phyloP scores from a whole-genome alignment of 2,888 invertebrate genomes.

The Physocephala rufipes region DNA sequence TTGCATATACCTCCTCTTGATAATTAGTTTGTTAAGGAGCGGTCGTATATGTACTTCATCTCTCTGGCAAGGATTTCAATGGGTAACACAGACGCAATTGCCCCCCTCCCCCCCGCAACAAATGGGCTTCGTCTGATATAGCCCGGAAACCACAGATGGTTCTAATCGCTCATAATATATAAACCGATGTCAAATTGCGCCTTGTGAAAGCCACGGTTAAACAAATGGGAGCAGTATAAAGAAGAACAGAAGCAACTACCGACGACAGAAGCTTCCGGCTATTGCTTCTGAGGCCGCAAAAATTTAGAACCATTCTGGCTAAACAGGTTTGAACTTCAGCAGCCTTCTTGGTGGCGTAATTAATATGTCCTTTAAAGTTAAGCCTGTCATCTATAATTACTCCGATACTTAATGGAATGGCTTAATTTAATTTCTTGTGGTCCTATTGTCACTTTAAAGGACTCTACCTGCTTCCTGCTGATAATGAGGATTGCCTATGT shows the following conservation, averaged over 20 bases:
- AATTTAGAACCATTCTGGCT: neutral
- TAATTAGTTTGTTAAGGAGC: neutral
- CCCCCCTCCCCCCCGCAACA: no score
- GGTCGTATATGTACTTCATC: neutral
- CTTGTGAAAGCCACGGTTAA: neutral
- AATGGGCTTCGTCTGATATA: slow-evolving; percentile 18
- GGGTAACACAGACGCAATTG: no score
- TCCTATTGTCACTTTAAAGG: neutral
- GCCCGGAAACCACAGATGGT: slow-evolving; percentile 13
- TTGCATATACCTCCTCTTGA: neutral
- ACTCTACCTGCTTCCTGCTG: neutral
- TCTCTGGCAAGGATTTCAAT: slow-evolving; percentile 11
- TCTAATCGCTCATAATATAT: neutral
- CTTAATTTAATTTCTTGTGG: neutral
- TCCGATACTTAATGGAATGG: neutral
- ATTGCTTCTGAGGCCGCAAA: neutral
- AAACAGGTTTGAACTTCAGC: neutral
- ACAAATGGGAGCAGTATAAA: neutral
- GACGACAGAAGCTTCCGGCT: neutral
- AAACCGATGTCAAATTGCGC: neutral
- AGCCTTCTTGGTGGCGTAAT: neutral
- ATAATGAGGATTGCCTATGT: neutral
- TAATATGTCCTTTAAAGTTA: neutral
- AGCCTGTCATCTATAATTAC: neutral
- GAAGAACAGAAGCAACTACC: neutral